phyloP scores from a whole-genome alignment of 2,888 invertebrate genomes.

The Tetramorium bicarinatum region DNA sequence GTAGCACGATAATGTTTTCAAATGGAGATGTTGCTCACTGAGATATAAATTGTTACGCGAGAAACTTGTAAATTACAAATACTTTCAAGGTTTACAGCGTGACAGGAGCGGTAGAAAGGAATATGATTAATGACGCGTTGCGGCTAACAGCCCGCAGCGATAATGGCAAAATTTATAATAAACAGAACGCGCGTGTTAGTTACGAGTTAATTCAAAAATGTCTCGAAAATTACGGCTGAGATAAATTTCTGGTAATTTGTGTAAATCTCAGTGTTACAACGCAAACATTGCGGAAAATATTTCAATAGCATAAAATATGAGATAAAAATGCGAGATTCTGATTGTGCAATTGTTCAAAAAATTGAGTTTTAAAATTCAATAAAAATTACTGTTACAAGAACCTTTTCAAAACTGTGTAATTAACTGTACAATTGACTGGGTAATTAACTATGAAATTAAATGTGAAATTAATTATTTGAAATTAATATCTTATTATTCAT shows the following conservation, averaged over 20 bases:
- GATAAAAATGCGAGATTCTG: background rate
- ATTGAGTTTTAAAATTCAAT: background rate
- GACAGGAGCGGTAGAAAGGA: conserved; percentile 16
- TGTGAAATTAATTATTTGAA: too few relatives aligned
- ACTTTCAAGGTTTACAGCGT: background rate
- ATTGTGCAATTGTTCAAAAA: background rate
- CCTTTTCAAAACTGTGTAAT: too few relatives aligned
- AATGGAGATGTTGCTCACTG: conserved; percentile 3
- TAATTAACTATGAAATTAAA: too few relatives aligned
- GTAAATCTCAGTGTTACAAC: background rate
- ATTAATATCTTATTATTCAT: background rate
- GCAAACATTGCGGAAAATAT: too few relatives aligned
- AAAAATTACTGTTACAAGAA: too few relatives aligned
- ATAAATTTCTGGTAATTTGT: background rate
- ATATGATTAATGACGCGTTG: conserved; percentile 19
- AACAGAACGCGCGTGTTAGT: conserved; percentile 2
- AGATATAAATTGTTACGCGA: conserved; percentile 21
- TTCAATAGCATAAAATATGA: background rate
- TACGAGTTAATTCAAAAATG: background rate
- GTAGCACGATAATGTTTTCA: background rate
- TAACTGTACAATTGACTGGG: too few relatives aligned
- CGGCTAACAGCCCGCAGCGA: background rate
- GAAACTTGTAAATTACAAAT: conserved; percentile 31
- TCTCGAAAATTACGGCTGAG: background rate
- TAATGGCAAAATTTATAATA: conserved; percentile 24